These are phyloP conservation scores for Ommatoiulus sabulosus DNA, from an alignment of 2,888 invertebrate species.

Conservation along the genomic window DNA sequence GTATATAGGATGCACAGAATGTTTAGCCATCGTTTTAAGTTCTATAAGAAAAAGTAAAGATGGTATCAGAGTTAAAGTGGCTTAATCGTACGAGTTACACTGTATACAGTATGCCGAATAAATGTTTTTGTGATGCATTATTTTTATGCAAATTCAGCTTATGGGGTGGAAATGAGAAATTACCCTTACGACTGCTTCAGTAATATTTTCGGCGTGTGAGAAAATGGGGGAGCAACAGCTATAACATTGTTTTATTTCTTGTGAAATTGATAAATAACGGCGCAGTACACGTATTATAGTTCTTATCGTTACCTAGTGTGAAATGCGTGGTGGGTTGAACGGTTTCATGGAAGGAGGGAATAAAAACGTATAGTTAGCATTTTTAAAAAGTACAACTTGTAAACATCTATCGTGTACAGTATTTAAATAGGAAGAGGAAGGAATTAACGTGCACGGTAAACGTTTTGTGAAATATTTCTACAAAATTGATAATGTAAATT, in stretches of 20 bases:
- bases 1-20: too few species aligned
- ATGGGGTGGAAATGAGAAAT: not conserved
- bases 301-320: not conserved
- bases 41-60: not conserved
- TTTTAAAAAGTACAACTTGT: too few species aligned
- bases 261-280: constrained; percentile 13
- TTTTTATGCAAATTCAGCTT: not conserved
- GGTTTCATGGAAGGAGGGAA: too few species aligned
- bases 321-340: not conserved
- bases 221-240: not conserved
- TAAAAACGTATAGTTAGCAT: too few species aligned
- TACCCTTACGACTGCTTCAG: not conserved
- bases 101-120: too few species aligned
- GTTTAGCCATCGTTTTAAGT: not conserved
- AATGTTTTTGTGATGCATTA: not conserved
- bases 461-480: too few species aligned
- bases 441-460: too few species aligned
- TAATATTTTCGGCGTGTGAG: not conserved
- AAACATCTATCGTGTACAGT: too few species aligned
- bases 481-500: too few species aligned
- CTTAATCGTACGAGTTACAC: not conserved
- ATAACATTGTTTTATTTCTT: not conserved
- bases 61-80: not conserved
- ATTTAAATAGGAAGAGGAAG: too few species aligned
- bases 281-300: not conserved